Evolutionary conservation across 53 echinoderm and acorn worm species (phyloP), one percentile per base, ranked within the genome.

Genomic region (Glandiceps talaboti): DNA sequence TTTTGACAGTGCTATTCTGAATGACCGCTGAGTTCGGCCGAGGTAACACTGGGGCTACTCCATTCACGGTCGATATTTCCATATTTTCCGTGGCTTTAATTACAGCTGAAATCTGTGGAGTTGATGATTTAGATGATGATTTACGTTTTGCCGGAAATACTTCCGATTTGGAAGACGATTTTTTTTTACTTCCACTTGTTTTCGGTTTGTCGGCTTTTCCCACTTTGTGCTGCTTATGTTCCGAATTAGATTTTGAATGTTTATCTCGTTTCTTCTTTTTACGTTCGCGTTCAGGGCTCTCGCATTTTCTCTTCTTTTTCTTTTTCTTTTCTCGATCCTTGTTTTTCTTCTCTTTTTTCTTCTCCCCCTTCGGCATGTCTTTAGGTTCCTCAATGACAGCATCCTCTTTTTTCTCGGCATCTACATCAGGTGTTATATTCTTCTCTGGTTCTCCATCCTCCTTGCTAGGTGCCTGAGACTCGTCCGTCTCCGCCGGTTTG

Each of bases 251-350:
- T 45, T 45, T 45, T 45, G 6, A 6, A 20, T 45, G 64, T 45
- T 45, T 45, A 20, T 45, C 64, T 29, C 26, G 78, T 25, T 28
- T 79, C 84, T 79, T 31, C 31, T 74, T 84, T 78, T 14, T 75
- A 30, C 29, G 76, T 28, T 74, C 30, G 32, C 29, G 76, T 28
- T 74, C 30, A 75, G 31, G 32, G 29, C 10, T 31, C 27, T 45
- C 64, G 64, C 64, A 12, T 31, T 78, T 27, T 1, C 10, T 26
- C 79, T 29, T 12, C 74, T 74, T 79, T 79, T 79, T 84, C 73
- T 79, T 84, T 79, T 84, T 84, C 84, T 25, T 83, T 1, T 32
- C 32, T 30, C 78, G 77, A 32, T 6, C n/a, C 1, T 28, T 25
- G 25, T 26, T 14, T 30, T 78, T 82, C 32, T 73, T 77, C 1